These are phyloP conservation scores for Esox masquinongy DNA, from an alignment of 2,797 vertebrate genomes.

Conservation along the genomic window DNA sequence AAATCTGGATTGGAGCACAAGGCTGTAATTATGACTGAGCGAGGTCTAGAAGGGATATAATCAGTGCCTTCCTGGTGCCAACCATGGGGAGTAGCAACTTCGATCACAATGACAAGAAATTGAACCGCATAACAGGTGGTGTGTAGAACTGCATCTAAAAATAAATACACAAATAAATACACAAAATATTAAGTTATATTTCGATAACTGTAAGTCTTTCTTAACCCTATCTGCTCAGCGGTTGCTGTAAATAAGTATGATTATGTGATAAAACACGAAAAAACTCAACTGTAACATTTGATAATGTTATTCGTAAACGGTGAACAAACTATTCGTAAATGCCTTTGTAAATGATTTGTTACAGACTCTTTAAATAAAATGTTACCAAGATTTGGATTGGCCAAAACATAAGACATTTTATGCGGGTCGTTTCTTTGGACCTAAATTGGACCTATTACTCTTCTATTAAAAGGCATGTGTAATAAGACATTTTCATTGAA, in stretches of 20 bases:
- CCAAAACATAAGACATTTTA: neutral
- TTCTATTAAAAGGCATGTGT: neutral
- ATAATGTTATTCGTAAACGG: no score
- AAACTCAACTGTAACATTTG: no score
- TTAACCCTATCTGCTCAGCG: no score
- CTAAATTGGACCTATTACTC: neutral
- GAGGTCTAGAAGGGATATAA: constrained; percentile 61
- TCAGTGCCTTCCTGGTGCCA: constrained; percentile 64
- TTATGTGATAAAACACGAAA: no score
- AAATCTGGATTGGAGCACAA: constrained; percentile 50
- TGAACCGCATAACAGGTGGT: constrained; percentile 36
- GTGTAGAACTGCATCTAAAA: neutral
- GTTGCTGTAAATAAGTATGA: no score
- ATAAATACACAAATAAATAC: constrained; percentile 9
- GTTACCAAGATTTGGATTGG: constrained; percentile 40
- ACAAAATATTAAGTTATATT: neutral
- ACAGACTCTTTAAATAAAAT: no score
- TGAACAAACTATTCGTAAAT: no score
- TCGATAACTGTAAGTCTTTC: neutral
- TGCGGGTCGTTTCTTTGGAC: neutral
- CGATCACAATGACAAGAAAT: constrained; percentile 40
- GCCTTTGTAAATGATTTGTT: no score
- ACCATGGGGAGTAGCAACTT: constrained; percentile 43
- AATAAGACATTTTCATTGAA: neutral
- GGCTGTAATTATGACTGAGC: constrained; percentile 66